These are phyloP conservation scores for Mechanitis messenoides DNA, from an alignment of 2,888 invertebrate genomes.

Conservation along the genomic window DNA sequence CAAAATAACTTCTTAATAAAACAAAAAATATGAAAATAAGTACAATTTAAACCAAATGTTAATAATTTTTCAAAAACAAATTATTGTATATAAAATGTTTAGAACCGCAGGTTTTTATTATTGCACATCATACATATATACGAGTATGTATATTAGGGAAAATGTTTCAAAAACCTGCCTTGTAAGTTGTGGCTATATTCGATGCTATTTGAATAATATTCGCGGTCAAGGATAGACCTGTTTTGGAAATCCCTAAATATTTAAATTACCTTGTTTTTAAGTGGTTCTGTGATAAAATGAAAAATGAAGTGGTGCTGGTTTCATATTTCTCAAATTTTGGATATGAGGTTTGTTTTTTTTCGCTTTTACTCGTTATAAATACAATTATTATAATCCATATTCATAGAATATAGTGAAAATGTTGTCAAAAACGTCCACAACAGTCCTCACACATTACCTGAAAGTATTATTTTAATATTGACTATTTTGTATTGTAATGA, in stretches of 20 bases:
- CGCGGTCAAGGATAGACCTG: background rate
- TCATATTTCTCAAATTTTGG: slow-evolving; percentile 27
- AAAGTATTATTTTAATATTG: no score
- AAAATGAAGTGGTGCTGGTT: slow-evolving; percentile 26
- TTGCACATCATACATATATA: background rate
- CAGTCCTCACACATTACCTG: no score
- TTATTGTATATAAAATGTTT: background rate
- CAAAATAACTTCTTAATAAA: no score
- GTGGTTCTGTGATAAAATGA: slow-evolving; percentile 21
- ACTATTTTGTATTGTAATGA: no score
- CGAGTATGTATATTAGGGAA: background rate
- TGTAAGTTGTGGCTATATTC: background rate
- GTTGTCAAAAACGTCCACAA: no score
- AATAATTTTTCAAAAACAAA: background rate
- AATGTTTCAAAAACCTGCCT: background rate
- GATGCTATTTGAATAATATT: slow-evolving; percentile 1
- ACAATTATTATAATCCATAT: background rate
- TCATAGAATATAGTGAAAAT: no score
- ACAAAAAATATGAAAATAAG: no score
- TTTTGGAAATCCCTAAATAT: no score
- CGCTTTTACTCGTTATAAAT: slow-evolving; percentile 6
- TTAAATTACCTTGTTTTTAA: background rate
- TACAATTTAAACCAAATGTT: no score
- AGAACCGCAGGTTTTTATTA: background rate
- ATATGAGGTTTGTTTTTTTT: slow-evolving; percentile 26